These are phyloP conservation scores for Ptychobarbus kaznakovi DNA, from an alignment of 2,797 vertebrate genomes.

Conservation along the genomic window DNA sequence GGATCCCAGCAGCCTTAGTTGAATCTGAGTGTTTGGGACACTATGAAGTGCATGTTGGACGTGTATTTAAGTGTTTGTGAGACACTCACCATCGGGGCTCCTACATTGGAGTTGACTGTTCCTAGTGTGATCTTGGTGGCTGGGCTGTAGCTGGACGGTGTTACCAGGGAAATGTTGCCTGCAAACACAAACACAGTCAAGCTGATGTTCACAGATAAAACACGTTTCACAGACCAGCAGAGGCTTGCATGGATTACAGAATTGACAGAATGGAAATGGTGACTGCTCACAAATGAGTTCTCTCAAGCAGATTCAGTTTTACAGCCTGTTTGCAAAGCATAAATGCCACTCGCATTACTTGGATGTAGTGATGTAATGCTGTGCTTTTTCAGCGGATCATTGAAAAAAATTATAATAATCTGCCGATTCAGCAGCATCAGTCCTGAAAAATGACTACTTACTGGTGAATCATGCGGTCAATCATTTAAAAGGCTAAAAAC, in stretches of 20 bases:
- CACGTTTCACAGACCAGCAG: slow-evolving; percentile 2
- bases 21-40: not conserved
- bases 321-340: not conserved
- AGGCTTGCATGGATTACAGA: not conserved
- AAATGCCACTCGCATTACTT: not conserved
- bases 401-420: not conserved
- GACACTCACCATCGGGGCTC: slow-evolving; percentile 83
- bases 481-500: not conserved
- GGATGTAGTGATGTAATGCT: not conserved
- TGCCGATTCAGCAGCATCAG: not conserved
- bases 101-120: slow-evolving; percentile 84
- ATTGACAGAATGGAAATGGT: slow-evolving; percentile 1
- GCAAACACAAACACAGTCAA: slow-evolving; percentile 57
- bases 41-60: slow-evolving; percentile 1
- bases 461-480: not conserved
- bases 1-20: not conserved
- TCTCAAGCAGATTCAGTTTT: not conserved
- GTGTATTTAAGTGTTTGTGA: slow-evolving; percentile 1
- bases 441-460: not conserved
- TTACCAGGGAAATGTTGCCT: slow-evolving; percentile 82
- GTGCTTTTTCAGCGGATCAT: too few relatives aligned
- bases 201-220: slow-evolving; percentile 22
- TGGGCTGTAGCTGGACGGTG: slow-evolving; percentile 77
- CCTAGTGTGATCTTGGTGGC: slow-evolving; percentile 82
- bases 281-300: not conserved